Percentiles rank a stretch among this genome's conserved stretches.
Conservation (phyloP, 2,797 vertebrate genomes). For the Miichthys miiuy region DNA sequence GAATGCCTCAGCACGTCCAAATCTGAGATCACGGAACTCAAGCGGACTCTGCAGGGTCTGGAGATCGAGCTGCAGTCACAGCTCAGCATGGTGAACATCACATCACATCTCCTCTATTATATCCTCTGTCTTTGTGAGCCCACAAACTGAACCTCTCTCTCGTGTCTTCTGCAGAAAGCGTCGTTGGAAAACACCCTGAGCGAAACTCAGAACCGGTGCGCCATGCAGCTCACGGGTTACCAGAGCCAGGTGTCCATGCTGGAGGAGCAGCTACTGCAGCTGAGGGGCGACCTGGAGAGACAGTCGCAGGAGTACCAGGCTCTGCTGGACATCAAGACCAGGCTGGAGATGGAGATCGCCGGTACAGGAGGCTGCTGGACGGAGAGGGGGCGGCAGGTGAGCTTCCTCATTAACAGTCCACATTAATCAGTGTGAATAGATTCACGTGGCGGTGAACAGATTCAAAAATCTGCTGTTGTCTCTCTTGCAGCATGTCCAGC, state of each 20-base stretch:
- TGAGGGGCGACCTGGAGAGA: slow-evolving; percentile 85
- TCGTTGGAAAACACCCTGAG: slow-evolving; percentile 71
- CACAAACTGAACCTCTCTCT: background rate
- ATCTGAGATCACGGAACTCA: slow-evolving; percentile 84
- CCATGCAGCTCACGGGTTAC: slow-evolving; percentile 36
- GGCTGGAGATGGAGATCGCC: slow-evolving; percentile 92
- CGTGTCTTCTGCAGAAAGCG: slow-evolving; percentile 68
- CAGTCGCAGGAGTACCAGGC: slow-evolving; percentile 88
- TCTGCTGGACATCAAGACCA: slow-evolving; percentile 91
- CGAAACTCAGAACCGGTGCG: slow-evolving; percentile 72
- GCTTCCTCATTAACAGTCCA: too few relatives aligned
- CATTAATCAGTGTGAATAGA: too few relatives aligned
- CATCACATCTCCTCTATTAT: background rate
- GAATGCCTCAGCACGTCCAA: slow-evolving; percentile 81
- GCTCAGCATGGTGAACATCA: slow-evolving; percentile 86
- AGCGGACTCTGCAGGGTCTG: slow-evolving; percentile 84
- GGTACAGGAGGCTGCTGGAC: slow-evolving; percentile 91
- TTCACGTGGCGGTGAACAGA: too few relatives aligned
- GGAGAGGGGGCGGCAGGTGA: slow-evolving; percentile 73
- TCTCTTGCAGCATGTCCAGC: slow-evolving; percentile 6
- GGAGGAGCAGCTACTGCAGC: slow-evolving; percentile 87
- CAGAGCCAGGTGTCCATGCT: slow-evolving; percentile 84
- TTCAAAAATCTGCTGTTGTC: background rate
- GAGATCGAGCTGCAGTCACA: slow-evolving; percentile 90
- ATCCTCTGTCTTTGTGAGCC: background rate